Evolutionary conservation across 2,797 vertebrate species (phyloP), one percentile per base, ranked within the genome.

Genomic region (Tachyglossus aculeatus): DNA sequence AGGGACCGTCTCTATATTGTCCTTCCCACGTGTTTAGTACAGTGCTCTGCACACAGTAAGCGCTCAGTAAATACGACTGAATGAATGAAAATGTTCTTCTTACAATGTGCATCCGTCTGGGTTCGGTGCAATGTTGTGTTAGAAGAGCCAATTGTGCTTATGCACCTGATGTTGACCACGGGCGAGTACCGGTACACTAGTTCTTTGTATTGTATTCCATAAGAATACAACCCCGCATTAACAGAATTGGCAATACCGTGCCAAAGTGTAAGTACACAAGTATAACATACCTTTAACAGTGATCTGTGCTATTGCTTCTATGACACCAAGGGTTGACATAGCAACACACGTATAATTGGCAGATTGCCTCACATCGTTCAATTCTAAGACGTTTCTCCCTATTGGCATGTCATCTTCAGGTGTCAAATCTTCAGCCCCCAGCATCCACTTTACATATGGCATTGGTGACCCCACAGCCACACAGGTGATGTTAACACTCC

Each of bases 361-460:
- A 9, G 98, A 99, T 92, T 99, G 97, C 55, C 96, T 95, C 68
- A 99, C 98, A 81, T 99, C 97, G 14, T 97, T 99, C 45, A 99
- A 95, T 85, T 99, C 98, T 86, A 99, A 91, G 63, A 99, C 98
- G 25, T 99, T 99, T 65, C 98, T 95, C 83, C 98, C 98, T 71
- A 99, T 99, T 63, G 98, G 98, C 98, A 99, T 99, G 90, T 99
- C 98, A 77, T 99, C 98, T 82, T 99, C 98, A 11, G 98, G 98
- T 37, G 98, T 99, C 75, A 99, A 91, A 90, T 99, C 98, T 86
- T 99, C 98, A 2, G 97, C 96, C 31, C 98, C 98, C 70, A 99
- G 91, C 98, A 99, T 99, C 98, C 98, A 99, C 85, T 99, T 99
- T 78, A 99, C 98, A 65, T 99, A 99, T 34, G 98, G 98, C 98